Evolutionary conservation across 2,797 vertebrate species (phyloP).

Genomic region (Pristis pectinata): DNA sequence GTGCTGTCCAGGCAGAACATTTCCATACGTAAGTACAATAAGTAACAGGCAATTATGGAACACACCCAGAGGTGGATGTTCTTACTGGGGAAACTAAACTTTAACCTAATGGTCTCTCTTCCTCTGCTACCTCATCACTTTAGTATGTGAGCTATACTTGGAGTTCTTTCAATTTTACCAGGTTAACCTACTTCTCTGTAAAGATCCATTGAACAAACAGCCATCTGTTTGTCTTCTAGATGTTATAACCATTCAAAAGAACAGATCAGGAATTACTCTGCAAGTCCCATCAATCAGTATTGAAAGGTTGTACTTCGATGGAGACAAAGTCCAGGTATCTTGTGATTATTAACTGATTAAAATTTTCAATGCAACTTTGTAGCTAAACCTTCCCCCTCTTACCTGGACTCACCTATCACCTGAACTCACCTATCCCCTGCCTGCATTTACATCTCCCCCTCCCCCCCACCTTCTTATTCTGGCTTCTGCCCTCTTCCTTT

Average conservation of each 20-base stretch:
- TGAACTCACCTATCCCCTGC: too few relatives aligned
- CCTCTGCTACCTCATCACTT: neutral
- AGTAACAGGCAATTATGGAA: neutral
- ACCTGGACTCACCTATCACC: too few relatives aligned
- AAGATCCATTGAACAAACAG: neutral
- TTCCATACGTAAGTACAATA: too few relatives aligned
- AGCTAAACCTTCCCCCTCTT: too few relatives aligned
- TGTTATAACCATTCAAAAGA: neutral
- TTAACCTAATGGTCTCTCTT: neutral
- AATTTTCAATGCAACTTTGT: too few relatives aligned
- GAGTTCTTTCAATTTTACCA: neutral
- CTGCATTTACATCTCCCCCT: too few relatives aligned
- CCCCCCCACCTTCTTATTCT: too few relatives aligned
- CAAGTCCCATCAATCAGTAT: constrained; percentile 42
- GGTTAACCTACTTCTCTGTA: neutral
- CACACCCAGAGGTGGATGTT: neutral
- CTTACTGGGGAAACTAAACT: neutral
- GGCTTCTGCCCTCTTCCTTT: too few relatives aligned
- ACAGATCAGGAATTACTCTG: neutral
- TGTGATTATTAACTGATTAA: neutral
- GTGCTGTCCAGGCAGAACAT: too few relatives aligned
- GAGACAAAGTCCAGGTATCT: constrained; percentile 54
- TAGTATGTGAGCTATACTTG: neutral
- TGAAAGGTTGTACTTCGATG: constrained; percentile 62
- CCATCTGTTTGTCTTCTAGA: neutral